Evolutionary conservation across 2,113 vertebrate species (phyloP), one percentile per base, ranked within the genome.

Genomic region (Oenanthe oenanthe): DNA sequence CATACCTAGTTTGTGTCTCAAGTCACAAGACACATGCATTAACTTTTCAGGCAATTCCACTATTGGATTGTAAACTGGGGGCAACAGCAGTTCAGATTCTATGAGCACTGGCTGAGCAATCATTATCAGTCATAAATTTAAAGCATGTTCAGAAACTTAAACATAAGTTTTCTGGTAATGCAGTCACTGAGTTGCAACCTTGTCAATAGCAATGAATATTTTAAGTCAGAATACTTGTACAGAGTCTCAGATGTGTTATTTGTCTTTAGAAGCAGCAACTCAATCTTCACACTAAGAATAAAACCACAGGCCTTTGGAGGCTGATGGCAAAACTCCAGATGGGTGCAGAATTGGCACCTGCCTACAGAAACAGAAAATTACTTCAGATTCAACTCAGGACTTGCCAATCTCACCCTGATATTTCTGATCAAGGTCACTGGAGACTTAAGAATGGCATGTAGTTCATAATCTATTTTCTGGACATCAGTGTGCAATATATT

Each of bases 61-160:
- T 74, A 22, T 42, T 77, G 62, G 56, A 63, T 10, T 88, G 82
- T 70, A 96, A 93, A 71, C 42, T 60, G 67, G 21, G 57, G 60
- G 62, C 47, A 95, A 88, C 32, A 92, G 86, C 81, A 95, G 92
- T 93, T 95, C 95, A 85, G 74, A 83, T 76, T 72, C 72, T 80
- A 26, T 73, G 84, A 96, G 84, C 75, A 79, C 45, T 88, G 63
- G 61, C 48, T 92, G 73, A 97, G 72, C 73, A 88, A 94, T 85
- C 88, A 72, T 57, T 85, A 93, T 81, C 94, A 92, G 90, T 93
- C 90, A 95, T 78, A 92, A 92, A 92, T 74, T 70, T 63, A 91
- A 93, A 88, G 75, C 28, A 66, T 40, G 5, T 45, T 89, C 68
- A 94, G 68, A 88, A 92, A 85, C 42, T 91, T 73, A 87, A 34